These are phyloP conservation scores for Microcebus murinus DNA, from an alignment of 2,113 vertebrate genomes.

Conservation along the genomic window DNA sequence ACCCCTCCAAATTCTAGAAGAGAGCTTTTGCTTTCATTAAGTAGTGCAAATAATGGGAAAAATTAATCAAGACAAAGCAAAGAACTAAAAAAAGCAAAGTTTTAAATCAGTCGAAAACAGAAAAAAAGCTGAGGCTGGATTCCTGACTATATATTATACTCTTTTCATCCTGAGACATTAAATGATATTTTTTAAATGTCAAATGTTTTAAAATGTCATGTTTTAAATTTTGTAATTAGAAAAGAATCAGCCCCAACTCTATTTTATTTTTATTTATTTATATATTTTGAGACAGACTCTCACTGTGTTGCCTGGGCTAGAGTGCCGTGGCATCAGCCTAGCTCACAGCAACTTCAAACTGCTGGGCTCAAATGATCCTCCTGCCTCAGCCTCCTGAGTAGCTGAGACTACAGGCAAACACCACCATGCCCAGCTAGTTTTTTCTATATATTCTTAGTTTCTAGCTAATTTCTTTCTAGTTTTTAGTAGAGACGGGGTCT, in stretches of 20 bases:
- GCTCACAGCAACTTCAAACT: too few species aligned
- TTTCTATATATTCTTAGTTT: too few species aligned
- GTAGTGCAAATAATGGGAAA: not conserved
- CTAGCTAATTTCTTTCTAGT: too few species aligned
- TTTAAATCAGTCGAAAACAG: not conserved
- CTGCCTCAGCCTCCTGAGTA: too few species aligned
- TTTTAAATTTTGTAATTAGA: not conserved
- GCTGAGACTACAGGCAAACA: too few species aligned
- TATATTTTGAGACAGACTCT: too few species aligned
- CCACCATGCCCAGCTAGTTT: too few species aligned
- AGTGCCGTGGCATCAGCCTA: too few species aligned
- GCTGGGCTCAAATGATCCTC: too few species aligned
- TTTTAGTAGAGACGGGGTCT: too few species aligned
- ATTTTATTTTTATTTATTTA: not conserved
- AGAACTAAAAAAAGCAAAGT: not conserved
- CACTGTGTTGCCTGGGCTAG: too few species aligned
- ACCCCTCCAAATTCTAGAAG: not conserved
- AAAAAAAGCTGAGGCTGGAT: not conserved
- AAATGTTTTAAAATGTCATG: not conserved
- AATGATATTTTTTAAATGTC: not conserved
- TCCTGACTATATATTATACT: not conserved
- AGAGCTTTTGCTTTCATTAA: slow-evolving; percentile 4
- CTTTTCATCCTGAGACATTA: not conserved
- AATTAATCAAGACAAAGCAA: not conserved
- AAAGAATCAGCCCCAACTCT: slow-evolving; percentile 50